Percentiles rank a stretch among this genome's conserved stretches.
Conservation (phyloP, 2,888 invertebrate species). For the Agonopterix alstromeriana region DNA sequence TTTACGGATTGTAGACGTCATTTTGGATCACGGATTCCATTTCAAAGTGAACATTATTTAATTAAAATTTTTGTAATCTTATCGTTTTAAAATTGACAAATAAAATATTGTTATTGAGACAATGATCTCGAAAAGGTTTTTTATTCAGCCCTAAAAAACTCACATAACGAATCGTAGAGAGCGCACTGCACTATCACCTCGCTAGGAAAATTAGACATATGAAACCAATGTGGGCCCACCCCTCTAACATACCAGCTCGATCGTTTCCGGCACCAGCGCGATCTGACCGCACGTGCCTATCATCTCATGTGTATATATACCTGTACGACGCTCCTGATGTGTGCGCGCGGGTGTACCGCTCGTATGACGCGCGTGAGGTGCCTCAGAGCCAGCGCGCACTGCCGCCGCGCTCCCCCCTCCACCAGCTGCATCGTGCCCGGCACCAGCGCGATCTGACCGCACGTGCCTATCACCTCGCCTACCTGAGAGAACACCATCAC, state of each 20-base stretch:
- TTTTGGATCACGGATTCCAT: no score
- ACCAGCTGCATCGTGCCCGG: constrained; percentile 69
- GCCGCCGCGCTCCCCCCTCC: constrained; percentile 84
- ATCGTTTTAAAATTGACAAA: no score
- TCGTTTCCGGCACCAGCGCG: constrained; percentile 83
- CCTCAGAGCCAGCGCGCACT: constrained; percentile 88
- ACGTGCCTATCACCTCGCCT: constrained; percentile 89
- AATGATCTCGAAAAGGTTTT: no score
- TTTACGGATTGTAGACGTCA: no score
- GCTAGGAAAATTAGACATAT: neutral
- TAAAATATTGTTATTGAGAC: no score
- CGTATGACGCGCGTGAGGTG: constrained; percentile 89
- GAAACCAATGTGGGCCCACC: constrained; percentile 74
- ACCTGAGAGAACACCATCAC: constrained; percentile 65
- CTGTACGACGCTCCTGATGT: constrained; percentile 89
- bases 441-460: constrained; percentile 94
- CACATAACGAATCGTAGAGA: no score
- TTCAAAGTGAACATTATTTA: no score
- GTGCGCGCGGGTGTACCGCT: constrained; percentile 86
- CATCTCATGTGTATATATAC: constrained; percentile 74
- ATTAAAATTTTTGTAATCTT: no score
- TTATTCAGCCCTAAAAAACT: no score
- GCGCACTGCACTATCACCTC: neutral
- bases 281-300: constrained; percentile 95
- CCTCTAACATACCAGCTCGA: constrained; percentile 51